Evolutionary conservation across 1,140 invertebrate genomes (phyloP), one percentile per base, ranked within the genome.

Genomic region (Aradophagus sp.): DNA sequence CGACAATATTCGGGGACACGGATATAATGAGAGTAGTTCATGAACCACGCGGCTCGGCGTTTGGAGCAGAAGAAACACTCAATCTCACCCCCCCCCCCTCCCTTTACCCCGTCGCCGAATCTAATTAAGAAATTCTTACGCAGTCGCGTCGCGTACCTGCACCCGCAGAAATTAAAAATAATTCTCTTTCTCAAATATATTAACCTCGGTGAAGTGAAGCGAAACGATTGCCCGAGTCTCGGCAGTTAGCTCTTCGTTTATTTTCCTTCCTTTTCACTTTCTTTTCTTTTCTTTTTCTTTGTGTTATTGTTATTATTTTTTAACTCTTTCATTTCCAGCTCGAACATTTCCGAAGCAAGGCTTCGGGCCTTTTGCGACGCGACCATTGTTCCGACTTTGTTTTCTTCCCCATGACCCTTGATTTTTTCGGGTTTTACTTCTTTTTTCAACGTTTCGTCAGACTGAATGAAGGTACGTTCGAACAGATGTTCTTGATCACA

Each of bases 121-220:
- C 65, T 73, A 76, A 76, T 76, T 75, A 75, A 75, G 65, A 50
- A 75, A 72, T 75, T 75, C 63, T 67, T 73, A 75, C 74, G 63
- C 52, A 67, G 65, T 61, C 42, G 66, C 53, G 70, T 73, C 61
- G 73, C 59, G 59, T 56, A 52, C 59, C 67, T 48, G 29, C 41
- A 31, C 38, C 52, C 70, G 50, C 45, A 31, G 32, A 71, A 76
- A 74, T 76, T 76, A 73, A 76, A 73, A 76, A 76, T 76, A 76
- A 73, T 74, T 74, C 69, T 61, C 35, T 52, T 47, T 62, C 61
- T 52, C 56, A 73, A 73, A 76, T 76, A 76, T 73, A 75, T 75
- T 75, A 75, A 71, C 73, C 63, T 56, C 63, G 65, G 67, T 44
- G 35, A 44, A 69, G 52, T 44, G 31, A 34, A 41, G 10, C 15